A percentile compares a stretch with the other conserved stretches of the same genome.
Evolutionary conservation across 2,888 invertebrate genomes (phyloP).

Genomic region (Eupithecia insigniata): DNA sequence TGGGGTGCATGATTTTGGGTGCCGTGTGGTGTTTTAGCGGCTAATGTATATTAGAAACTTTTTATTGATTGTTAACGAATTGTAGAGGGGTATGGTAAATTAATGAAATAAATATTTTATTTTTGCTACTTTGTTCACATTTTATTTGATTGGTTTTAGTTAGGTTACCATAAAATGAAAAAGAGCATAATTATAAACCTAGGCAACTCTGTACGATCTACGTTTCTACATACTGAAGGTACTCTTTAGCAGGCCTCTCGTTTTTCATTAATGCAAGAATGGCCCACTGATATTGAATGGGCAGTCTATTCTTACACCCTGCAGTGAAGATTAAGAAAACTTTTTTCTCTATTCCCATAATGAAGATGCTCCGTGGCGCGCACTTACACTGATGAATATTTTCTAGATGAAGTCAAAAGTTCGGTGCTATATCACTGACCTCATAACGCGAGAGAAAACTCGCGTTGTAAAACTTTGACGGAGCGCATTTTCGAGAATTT

Average conservation of each 20-base stretch:
- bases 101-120: conserved; percentile 62
- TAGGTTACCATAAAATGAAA: neutral
- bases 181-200: neutral
- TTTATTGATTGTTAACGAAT: conserved; percentile 61
- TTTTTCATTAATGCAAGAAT: neutral
- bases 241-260: neutral
- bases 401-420: neutral
- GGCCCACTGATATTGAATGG: conserved; percentile 2
- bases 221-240: neutral
- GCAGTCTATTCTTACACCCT: neutral
- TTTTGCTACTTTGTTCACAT: conserved; percentile 39
- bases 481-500: neutral
- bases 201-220: neutral
- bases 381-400: conserved; percentile 5
- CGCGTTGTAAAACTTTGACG: neutral
- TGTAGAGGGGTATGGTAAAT: conserved; percentile 54
- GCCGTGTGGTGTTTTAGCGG: conserved; percentile 47
- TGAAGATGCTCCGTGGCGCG: neutral
- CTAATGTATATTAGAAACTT: conserved; percentile 48
- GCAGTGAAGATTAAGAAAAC: neutral
- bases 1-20: conserved; percentile 47
- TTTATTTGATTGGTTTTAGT: neutral
- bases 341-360: neutral
- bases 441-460: neutral
- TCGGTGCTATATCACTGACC: neutral